Conservation (phyloP, 2,113 vertebrate species). For the Cariama cristata region DNA sequence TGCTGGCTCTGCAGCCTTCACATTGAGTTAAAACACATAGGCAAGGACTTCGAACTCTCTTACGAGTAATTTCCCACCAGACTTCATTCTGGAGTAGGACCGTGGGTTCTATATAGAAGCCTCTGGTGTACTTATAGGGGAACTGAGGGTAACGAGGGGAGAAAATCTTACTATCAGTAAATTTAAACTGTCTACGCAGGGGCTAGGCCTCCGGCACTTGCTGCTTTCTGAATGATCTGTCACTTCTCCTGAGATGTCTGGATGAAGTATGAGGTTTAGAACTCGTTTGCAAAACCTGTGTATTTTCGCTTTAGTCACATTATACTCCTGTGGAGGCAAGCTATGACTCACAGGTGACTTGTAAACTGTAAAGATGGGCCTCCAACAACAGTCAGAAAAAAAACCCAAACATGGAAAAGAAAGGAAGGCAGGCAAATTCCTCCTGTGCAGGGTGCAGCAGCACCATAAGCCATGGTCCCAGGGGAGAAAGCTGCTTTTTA, state of each 20-base stretch:
- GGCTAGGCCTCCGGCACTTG: background rate
- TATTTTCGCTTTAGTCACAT: background rate
- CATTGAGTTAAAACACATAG: background rate
- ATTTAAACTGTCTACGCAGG: background rate
- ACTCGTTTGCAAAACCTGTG: background rate
- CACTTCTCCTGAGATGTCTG: background rate
- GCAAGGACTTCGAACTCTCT: background rate
- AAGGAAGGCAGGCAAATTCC: background rate
- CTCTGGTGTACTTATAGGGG: background rate
- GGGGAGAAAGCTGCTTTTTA: background rate
- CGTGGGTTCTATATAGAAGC: background rate
- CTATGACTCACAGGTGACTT: background rate
- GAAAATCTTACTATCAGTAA: background rate
- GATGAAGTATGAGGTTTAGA: background rate
- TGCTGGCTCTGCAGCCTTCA: background rate
- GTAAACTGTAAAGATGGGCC: background rate
- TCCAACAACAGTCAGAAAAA: background rate
- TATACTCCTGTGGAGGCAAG: background rate
- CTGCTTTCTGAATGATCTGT: background rate
- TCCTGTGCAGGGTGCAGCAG: background rate
- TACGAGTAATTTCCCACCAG: background rate
- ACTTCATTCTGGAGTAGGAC: background rate
- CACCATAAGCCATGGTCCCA: background rate
- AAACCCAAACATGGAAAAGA: fast-evolving
- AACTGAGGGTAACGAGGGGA: background rate